Evolutionary conservation across 2,888 invertebrate genomes (phyloP), one percentile per base, ranked within the genome.

Genomic region (Tanypteryx hageni): DNA sequence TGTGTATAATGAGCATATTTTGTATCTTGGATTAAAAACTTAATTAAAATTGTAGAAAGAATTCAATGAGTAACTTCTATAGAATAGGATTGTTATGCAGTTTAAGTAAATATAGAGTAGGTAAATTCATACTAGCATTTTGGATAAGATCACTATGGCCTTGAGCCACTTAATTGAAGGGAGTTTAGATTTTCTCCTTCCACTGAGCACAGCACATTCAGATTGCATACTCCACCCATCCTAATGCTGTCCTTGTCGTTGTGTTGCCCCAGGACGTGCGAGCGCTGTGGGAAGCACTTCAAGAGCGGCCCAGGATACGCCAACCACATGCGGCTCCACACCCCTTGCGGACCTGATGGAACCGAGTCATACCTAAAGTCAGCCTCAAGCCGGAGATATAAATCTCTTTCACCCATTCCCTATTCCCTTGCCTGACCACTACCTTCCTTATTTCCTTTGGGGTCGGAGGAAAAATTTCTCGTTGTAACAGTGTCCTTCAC

Each of bases 301-400:
- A 84, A 85, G 64, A 85, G 85, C 92, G 85, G 85, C 68, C 92
- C 92, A 64, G 92, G 92, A 84, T 92, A 92, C 92, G 85, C 84
- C 92, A 92, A 92, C 86, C 92, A 92, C 92, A 92, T 92, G 92
- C 85, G 92, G 68, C 86, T 92, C 68, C 92, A 92, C 86, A 85
- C 92, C 68, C 85, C 85, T 57, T 86, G 92, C 89, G 89, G 89
- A 89, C 89, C 89, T 89, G 89, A 89, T 89, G 89, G 89, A 68
- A 89, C 89, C 31, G 89, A 89, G 89, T 89, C 89, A 64, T 89
- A 89, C 68, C 89, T 89, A 64, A 89, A 89, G 89, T 89, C 89
- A 89, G 89, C 89, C 89, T 89, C 64, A 61, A 64, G 86, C 59
- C 61, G 86, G 61, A 22, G 44, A 44, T 44, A 18, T 14, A 83